Conservation (phyloP, 2,888 invertebrate species). For the Synanthedon tipuliformis region DNA sequence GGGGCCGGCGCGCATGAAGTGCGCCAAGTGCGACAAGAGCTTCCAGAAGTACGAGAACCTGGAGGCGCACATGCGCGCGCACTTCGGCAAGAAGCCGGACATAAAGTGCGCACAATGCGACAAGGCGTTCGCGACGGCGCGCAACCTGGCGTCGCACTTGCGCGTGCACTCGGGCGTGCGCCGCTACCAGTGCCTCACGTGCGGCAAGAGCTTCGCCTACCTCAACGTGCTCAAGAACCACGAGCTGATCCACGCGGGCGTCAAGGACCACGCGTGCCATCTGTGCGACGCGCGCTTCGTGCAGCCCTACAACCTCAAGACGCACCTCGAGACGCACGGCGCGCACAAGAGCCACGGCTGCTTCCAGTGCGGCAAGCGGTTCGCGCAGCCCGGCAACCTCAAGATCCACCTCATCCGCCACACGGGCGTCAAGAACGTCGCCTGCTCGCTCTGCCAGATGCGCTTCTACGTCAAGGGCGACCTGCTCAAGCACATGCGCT, state of each 20-base stretch:
- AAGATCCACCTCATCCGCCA: constrained; percentile 60
- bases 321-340: constrained; percentile 67
- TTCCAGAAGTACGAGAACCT: constrained; percentile 64
- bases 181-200: constrained; percentile 71
- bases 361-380: constrained; percentile 78
- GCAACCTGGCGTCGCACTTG: constrained; percentile 71
- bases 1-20: constrained; percentile 42
- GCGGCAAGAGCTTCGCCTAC: constrained; percentile 75
- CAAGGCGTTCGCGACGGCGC: constrained; percentile 64
- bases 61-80: constrained; percentile 62
- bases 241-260: constrained; percentile 76
- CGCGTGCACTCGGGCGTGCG: constrained; percentile 71
- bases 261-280: constrained; percentile 77
- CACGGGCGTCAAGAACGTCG: constrained; percentile 57
- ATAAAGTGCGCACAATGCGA: constrained; percentile 58
- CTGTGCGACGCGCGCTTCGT: constrained; percentile 73
- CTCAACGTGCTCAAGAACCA: constrained; percentile 78
- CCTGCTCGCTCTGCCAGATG: constrained; percentile 57
- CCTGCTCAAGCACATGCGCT: constrained; percentile 58
- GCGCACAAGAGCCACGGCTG: constrained; percentile 80
- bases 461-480: constrained; percentile 61
- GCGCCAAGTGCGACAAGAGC: constrained; percentile 56
- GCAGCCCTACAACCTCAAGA: constrained; percentile 58
- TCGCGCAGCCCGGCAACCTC: constrained; percentile 68
- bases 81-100: constrained; percentile 66